These are phyloP conservation scores for Colinus virginianus DNA, from an alignment of 2,113 vertebrate species.

Conservation along the genomic window DNA sequence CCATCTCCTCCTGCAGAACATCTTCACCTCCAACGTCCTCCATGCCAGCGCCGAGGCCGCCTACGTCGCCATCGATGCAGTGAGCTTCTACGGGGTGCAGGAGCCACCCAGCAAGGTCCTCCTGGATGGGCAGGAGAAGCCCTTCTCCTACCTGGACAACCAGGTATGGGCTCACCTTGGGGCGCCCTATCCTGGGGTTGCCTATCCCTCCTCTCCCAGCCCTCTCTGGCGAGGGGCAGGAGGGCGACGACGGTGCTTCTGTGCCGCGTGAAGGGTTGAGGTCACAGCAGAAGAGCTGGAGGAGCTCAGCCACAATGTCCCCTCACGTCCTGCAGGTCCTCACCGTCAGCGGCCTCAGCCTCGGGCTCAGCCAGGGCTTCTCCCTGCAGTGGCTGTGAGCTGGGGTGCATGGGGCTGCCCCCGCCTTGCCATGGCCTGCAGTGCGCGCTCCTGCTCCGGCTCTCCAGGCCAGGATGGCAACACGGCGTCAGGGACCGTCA, in stretches of 20 bases:
- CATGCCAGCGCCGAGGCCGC: constrained; percentile 76
- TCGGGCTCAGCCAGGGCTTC: constrained; percentile 85
- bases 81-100: constrained; percentile 84
- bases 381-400: constrained; percentile 83
- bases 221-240: background rate
- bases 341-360: constrained; percentile 74
- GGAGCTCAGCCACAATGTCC: background rate
- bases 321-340: constrained; percentile 77
- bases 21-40: constrained; percentile 83
- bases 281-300: background rate
- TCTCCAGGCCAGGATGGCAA: accelerated
- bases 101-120: constrained; percentile 78
- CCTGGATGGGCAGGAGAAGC: constrained; percentile 81
- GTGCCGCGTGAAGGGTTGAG: accelerated
- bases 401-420: accelerated
- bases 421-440: accelerated
- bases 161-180: constrained; percentile 72
- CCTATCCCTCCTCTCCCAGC: background rate
- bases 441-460: accelerated
- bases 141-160: constrained; percentile 82
- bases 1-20: constrained; percentile 67
- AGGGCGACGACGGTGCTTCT: background rate
- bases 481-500: background rate
- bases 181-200: background rate
- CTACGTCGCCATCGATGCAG: constrained; percentile 75